A percentile compares a stretch with the other conserved stretches of the same genome.
Conservation (phyloP, 2,888 invertebrate species). For the Drosophila melanocephala region DNA sequence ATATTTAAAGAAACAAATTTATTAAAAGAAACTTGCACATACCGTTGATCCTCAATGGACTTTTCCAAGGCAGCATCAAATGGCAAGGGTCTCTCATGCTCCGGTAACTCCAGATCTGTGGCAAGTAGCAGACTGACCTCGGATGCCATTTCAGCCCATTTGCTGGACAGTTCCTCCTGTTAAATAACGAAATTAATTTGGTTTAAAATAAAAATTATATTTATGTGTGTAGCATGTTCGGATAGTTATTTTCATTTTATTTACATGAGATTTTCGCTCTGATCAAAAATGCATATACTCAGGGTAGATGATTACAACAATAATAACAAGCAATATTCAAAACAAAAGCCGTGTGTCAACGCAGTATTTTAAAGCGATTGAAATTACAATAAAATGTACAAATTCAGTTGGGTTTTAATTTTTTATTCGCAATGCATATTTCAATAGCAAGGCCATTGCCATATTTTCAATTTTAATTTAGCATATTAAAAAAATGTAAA, state of each 20-base stretch:
- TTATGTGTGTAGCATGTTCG: background rate
- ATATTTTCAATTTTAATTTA: slow-evolving; percentile 41
- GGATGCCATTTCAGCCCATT: slow-evolving; percentile 89
- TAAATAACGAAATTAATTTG: background rate
- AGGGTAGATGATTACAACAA: background rate
- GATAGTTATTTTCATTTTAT: background rate
- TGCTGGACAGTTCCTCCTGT: slow-evolving; percentile 86
- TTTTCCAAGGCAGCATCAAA: slow-evolving; percentile 95
- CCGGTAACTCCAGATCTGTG: slow-evolving; percentile 84
- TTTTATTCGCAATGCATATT: slow-evolving; percentile 66
- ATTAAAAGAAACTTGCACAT: slow-evolving; percentile 2
- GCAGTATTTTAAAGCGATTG: slow-evolving; percentile 24
- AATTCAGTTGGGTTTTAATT: slow-evolving; percentile 11
- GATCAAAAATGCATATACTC: background rate
- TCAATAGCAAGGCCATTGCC: slow-evolving; percentile 48
- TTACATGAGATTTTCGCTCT: too few species aligned
- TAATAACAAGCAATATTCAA: background rate
- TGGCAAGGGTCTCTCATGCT: slow-evolving; percentile 89
- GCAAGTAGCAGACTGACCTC: slow-evolving; percentile 88
- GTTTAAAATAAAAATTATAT: background rate
- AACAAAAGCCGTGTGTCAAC: background rate
- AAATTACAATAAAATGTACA: slow-evolving; percentile 19
- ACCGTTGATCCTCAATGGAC: slow-evolving; percentile 96
- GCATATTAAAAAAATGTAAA: background rate
- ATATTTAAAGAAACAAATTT: background rate